Conservation (phyloP, 2,888 invertebrate genomes). For the Suillia variegata region DNA sequence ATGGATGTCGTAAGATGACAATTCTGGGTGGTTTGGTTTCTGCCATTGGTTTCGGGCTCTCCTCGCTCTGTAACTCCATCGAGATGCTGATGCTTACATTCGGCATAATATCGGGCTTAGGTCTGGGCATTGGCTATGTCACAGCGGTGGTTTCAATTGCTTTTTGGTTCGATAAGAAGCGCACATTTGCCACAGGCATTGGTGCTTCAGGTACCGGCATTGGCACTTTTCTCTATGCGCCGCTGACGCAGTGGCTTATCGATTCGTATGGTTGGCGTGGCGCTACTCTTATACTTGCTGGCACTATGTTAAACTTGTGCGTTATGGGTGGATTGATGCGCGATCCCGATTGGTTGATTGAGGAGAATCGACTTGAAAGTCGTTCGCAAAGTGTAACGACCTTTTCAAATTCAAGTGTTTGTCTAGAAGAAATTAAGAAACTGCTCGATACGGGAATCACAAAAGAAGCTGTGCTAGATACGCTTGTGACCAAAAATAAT, state of each 20-base stretch:
- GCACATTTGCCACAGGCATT: constrained; percentile 84
- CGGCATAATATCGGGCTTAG: constrained; percentile 82
- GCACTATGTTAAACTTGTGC: constrained; percentile 82
- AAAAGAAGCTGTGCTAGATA: constrained; percentile 59
- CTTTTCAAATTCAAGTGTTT: constrained; percentile 60
- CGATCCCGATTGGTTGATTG: constrained; percentile 78
- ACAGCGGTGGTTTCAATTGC: constrained; percentile 91
- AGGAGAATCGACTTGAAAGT: constrained; percentile 60
- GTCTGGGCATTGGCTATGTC: constrained; percentile 81
- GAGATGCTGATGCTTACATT: constrained; percentile 84
- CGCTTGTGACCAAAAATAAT: constrained; percentile 59
- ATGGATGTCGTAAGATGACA: constrained; percentile 81
- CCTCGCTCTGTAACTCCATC: constrained; percentile 73
- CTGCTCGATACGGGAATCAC: constrained; percentile 72
- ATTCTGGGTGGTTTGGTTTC: constrained; percentile 76
- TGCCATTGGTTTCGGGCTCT: constrained; percentile 76
- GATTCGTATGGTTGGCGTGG: constrained; percentile 85
- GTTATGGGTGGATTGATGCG: constrained; percentile 87
- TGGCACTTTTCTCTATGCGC: constrained; percentile 87
- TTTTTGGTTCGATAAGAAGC: constrained; percentile 89
- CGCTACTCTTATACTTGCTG: constrained; percentile 78
- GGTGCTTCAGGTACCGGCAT: constrained; percentile 89
- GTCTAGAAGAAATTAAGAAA: constrained; percentile 65
- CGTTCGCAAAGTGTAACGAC: constrained; percentile 61
- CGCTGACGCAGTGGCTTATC: constrained; percentile 76